phyloP scores from a whole-genome alignment of 2,797 vertebrate species.

The Rhinella marina region DNA sequence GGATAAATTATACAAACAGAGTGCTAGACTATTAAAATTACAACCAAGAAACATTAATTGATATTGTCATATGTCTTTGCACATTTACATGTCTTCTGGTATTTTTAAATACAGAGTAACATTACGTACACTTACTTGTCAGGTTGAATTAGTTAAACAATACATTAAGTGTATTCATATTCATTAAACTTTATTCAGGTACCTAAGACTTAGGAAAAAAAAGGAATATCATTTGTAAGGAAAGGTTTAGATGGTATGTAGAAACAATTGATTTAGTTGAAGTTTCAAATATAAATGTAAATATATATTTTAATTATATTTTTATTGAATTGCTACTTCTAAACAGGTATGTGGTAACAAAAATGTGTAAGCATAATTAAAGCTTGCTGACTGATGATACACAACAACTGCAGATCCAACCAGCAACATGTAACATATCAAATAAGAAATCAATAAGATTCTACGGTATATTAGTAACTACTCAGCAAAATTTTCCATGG shows the following conservation, averaged over 20 bases:
- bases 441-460: too few relatives aligned
- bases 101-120: conserved; percentile 50
- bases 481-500: too few relatives aligned
- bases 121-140: conserved; percentile 51
- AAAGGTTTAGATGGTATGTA: background rate
- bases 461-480: too few relatives aligned
- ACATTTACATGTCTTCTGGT: conserved; percentile 55
- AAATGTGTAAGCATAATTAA: too few relatives aligned
- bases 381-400: too few relatives aligned
- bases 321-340: too few relatives aligned
- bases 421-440: too few relatives aligned
- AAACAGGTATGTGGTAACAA: too few relatives aligned
- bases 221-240: background rate
- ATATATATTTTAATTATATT: background rate
- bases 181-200: conserved; percentile 40
- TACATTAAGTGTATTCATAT: conserved; percentile 49
- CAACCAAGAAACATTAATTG: conserved; percentile 50
- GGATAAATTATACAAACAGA: conserved; percentile 53
- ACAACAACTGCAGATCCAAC: too few relatives aligned
- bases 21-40: conserved; percentile 48
- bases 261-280: background rate
- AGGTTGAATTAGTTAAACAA: conserved; percentile 48
- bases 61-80: conserved; percentile 58
- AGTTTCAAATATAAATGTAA: background rate
- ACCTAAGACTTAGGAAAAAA: background rate